Percentiles rank a stretch among this genome's conserved stretches.
Conservation (phyloP, 1,140 invertebrate genomes). For the Sminthurides bifidus region DNA sequence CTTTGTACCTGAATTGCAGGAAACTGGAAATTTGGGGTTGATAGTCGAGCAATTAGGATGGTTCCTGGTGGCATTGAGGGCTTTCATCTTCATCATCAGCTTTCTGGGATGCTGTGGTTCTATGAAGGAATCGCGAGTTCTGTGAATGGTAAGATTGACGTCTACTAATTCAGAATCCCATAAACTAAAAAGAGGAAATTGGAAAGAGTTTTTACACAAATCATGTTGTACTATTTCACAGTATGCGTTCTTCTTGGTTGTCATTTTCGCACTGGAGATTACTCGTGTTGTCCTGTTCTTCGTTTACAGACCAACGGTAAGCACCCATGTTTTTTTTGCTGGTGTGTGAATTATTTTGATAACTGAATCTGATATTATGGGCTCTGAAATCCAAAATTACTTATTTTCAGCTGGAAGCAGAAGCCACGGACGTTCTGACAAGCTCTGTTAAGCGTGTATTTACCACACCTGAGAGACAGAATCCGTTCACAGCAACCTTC, state of each 20-base stretch:
- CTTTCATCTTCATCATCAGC: conserved; percentile 66
- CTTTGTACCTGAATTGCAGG: no score
- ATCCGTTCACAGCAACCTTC: conserved; percentile 35
- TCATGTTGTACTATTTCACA: conserved; percentile 31
- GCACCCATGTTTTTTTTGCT: background rate
- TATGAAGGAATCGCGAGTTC: conserved; percentile 63
- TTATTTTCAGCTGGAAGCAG: conserved; percentile 30
- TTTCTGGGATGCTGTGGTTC: conserved; percentile 75
- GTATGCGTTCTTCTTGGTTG: conserved; percentile 58
- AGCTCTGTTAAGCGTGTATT: conserved; percentile 34
- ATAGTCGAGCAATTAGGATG: conserved; percentile 57
- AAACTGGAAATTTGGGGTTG: no score
- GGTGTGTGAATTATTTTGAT: background rate
- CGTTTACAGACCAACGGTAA: conserved; percentile 54
- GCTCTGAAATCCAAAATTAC: background rate
- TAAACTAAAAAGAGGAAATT: background rate
- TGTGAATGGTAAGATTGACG: conserved; percentile 51
- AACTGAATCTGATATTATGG: background rate
- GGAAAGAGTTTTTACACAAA: conserved; percentile 8
- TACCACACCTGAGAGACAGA: conserved; percentile 31
- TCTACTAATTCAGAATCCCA: background rate
- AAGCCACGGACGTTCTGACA: conserved; percentile 28
- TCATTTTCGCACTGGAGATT: conserved; percentile 58
- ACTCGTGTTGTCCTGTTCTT: conserved; percentile 55
- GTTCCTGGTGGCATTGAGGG: conserved; percentile 63